Conservation (phyloP, 2,797 vertebrate genomes). For the Enteromius anoplus region DNA sequence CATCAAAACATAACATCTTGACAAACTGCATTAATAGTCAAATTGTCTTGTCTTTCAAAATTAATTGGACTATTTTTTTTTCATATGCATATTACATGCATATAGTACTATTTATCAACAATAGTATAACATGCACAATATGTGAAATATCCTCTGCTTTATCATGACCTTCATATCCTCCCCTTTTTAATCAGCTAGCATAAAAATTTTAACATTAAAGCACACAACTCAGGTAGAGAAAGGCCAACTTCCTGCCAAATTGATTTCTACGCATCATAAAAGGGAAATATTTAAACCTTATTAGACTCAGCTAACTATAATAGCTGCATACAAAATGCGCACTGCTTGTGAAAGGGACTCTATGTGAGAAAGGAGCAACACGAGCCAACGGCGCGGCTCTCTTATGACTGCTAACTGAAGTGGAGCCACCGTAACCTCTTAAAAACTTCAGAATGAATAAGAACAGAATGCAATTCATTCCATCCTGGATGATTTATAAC, state of each 20-base stretch:
- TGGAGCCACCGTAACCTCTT: conserved; percentile 64
- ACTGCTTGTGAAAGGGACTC: conserved; percentile 78
- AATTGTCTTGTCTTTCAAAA: no score
- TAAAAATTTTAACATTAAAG: conserved; percentile 49
- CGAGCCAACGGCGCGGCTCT: conserved; percentile 47
- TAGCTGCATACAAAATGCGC: conserved; percentile 75
- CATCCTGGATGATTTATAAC: conserved; percentile 69
- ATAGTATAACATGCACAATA: neutral
- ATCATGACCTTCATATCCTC: neutral
- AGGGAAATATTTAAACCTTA: conserved; percentile 75
- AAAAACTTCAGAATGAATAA: conserved; percentile 70
- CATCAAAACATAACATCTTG: conserved; percentile 5
- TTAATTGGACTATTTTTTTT: neutral
- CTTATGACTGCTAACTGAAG: conserved; percentile 66
- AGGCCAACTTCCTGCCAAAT: conserved; percentile 75
- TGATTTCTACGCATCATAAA: conserved; percentile 79
- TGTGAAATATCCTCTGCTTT: conserved; percentile 1
- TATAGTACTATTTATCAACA: no score
- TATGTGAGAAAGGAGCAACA: conserved; percentile 70
- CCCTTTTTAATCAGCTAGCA: neutral
- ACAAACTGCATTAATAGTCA: neutral
- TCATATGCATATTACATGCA: neutral
- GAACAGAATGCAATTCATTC: conserved; percentile 69
- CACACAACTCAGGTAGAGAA: conserved; percentile 60
- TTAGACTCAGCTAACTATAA: conserved; percentile 79